phyloP scores from a whole-genome alignment of 2,113 vertebrate genomes.

The Gasterosteus nipponicus region DNA sequence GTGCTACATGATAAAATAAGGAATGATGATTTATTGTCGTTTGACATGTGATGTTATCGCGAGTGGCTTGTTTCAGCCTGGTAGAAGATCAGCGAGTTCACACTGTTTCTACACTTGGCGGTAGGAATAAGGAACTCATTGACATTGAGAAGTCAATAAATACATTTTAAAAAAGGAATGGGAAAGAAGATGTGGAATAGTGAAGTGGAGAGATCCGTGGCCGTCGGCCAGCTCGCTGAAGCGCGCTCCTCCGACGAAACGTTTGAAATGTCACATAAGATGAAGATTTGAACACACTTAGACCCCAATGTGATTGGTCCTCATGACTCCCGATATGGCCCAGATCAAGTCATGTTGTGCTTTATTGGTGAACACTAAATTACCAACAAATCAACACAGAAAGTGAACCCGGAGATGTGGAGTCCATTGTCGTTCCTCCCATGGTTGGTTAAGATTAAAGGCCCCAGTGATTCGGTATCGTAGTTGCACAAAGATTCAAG shows the following conservation, averaged over 20 bases:
- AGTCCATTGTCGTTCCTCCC: background rate
- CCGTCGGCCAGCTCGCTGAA: background rate
- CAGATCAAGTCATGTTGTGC: background rate
- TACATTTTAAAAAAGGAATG: background rate
- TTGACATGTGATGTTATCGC: conserved; percentile 49
- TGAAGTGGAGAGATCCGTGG: background rate
- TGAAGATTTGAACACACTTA: background rate
- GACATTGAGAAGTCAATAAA: background rate
- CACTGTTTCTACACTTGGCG: background rate
- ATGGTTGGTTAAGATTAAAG: background rate
- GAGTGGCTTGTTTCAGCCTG: conserved; percentile 33
- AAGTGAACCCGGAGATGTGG: background rate
- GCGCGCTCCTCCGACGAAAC: background rate
- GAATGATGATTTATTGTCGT: conserved; percentile 37
- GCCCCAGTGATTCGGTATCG: background rate
- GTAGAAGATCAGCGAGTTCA: conserved; percentile 39
- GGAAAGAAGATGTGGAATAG: background rate
- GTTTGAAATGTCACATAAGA: no score
- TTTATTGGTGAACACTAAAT: background rate
- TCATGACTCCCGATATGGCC: background rate
- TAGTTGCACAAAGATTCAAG: background rate
- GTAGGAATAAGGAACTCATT: conserved; percentile 18
- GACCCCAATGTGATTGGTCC: background rate
- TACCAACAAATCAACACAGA: background rate
- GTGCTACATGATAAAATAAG: conserved; percentile 22